Conservation (phyloP, 1,140 invertebrate species). For the Zelostemma sp. region DNA sequence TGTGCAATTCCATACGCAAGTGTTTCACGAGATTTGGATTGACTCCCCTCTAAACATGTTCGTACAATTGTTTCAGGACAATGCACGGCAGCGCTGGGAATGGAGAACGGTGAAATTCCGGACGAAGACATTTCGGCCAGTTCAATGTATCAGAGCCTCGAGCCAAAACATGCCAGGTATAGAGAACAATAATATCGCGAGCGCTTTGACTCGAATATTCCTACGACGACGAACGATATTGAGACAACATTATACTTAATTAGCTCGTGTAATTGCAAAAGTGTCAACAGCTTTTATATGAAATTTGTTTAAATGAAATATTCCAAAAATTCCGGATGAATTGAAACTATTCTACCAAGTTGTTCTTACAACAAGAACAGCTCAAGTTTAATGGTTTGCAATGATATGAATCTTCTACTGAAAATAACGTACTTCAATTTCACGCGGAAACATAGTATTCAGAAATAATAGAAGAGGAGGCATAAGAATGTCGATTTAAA, state of each 20-base stretch:
- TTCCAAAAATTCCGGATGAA: no score
- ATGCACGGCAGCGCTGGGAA: conserved; percentile 72
- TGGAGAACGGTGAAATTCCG: conserved; percentile 74
- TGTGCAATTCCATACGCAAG: conserved; percentile 15
- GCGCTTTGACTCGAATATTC: conserved; percentile 26
- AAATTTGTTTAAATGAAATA: conserved; percentile 19
- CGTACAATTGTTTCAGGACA: conserved; percentile 68
- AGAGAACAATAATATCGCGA: conserved; percentile 59
- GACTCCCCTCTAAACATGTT: conserved; percentile 37
- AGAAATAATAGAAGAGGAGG: no score
- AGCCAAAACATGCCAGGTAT: conserved; percentile 75
- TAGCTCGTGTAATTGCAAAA: no score
- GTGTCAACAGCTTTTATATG: conserved; percentile 18
- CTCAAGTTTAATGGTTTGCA: no score
- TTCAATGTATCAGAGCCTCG: conserved; percentile 74
- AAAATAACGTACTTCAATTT: no score
- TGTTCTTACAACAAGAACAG: no score
- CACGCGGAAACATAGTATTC: no score
- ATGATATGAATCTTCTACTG: no score
- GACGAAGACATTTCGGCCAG: conserved; percentile 74
- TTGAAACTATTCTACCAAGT: no score
- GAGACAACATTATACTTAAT: conserved; percentile 16
- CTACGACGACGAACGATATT: conserved; percentile 26
- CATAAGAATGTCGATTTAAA: no score
- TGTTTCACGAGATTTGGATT: conserved; percentile 29